Evolutionary conservation across 2,113 vertebrate genomes (phyloP).

Genomic region (Pteruthius melanotis): DNA sequence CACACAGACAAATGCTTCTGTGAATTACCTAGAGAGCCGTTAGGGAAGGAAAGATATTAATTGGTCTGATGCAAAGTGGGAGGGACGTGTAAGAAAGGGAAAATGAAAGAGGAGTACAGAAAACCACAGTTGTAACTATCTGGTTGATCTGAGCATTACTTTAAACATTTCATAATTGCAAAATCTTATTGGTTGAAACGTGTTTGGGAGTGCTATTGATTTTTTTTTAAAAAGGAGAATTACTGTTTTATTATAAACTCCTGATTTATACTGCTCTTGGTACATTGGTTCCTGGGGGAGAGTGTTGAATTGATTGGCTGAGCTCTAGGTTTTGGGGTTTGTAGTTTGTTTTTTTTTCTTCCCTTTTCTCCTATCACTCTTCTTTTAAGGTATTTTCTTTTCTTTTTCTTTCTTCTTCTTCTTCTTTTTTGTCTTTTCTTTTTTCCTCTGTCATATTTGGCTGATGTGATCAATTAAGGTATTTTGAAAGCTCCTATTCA

Average conservation of each 20-base stretch:
- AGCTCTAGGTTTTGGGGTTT: not conserved
- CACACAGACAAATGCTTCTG: constrained; percentile 59
- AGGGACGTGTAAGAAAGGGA: constrained; percentile 35
- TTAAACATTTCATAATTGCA: not conserved
- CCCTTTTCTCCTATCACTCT: too few relatives aligned
- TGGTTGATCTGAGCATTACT: constrained; percentile 17
- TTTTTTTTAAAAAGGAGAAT: not conserved
- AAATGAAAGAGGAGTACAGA: constrained; percentile 35
- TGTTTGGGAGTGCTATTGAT: constrained; percentile 32
- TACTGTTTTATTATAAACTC: constrained; percentile 47
- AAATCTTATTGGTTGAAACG: constrained; percentile 23
- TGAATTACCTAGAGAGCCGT: constrained; percentile 68
- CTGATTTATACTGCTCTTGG: not conserved
- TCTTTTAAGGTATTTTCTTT: not conserved
- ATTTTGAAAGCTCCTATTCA: not conserved
- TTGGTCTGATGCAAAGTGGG: constrained; percentile 56
- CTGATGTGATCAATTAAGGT: not conserved
- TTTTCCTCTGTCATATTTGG: not conserved
- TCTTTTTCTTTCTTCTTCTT: fast-evolving
- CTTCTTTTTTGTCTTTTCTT: not conserved
- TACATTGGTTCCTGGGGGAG: not conserved
- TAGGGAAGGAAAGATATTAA: constrained; percentile 62
- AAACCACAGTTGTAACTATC: not conserved
- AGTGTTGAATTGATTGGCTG: constrained; percentile 17
- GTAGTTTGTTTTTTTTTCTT: not conserved